Conservation (phyloP, 1,140 invertebrate genomes). For the Polypedilum vanderplanki region DNA sequence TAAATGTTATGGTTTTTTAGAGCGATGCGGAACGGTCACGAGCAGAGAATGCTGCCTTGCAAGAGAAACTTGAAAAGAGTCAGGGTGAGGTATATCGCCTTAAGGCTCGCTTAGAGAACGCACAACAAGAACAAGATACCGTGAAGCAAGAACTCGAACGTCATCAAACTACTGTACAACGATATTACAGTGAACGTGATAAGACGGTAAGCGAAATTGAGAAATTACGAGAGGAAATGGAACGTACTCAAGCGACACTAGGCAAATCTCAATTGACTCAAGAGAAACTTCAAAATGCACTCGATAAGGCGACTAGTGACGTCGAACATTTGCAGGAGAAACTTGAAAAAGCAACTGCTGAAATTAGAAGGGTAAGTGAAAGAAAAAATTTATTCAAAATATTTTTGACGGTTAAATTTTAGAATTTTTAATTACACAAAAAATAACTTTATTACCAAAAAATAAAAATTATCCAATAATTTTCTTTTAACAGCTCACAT, state of each 20-base stretch:
- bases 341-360: conserved; percentile 69
- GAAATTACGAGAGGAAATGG: conserved; percentile 83
- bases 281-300: conserved; percentile 77
- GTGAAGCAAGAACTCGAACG: conserved; percentile 85
- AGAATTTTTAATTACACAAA: not conserved
- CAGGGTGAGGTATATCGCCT: conserved; percentile 90
- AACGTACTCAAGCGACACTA: conserved; percentile 77
- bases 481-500: not conserved
- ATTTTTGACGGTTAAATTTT: not conserved
- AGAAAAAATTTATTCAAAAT: not conserved
- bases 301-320: conserved; percentile 85
- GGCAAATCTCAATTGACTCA: conserved; percentile 84
- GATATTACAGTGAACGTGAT: conserved; percentile 80
- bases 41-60: conserved; percentile 72
- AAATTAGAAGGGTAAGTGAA: conserved; percentile 66
- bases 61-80: conserved; percentile 88
- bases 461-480: not conserved
- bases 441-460: not conserved
- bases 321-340: conserved; percentile 84
- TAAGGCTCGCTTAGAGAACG: conserved; percentile 88
- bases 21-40: conserved; percentile 80
- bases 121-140: conserved; percentile 87
- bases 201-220: conserved; percentile 76
- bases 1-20: conserved; percentile 39
- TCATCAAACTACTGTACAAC: conserved; percentile 53